These are phyloP conservation scores for Agrilus biguttatus DNA, from an alignment of 2,888 invertebrate genomes.

Conservation along the genomic window DNA sequence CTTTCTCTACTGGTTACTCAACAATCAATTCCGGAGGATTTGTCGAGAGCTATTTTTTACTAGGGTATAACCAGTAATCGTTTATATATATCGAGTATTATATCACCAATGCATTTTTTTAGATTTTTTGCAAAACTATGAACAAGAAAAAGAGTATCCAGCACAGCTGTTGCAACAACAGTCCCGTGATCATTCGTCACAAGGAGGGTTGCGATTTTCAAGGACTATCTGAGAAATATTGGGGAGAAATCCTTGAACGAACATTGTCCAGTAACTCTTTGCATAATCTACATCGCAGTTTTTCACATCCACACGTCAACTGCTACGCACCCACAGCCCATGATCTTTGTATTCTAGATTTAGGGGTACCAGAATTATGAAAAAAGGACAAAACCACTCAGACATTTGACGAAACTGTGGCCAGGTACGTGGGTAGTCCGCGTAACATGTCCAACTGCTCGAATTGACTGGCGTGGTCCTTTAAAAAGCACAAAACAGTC, in stretches of 20 bases:
- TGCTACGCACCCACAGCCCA: slow-evolving; percentile 25
- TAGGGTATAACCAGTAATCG: slow-evolving; percentile 42
- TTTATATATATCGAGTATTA: slow-evolving; percentile 1
- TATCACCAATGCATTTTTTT: slow-evolving; percentile 9
- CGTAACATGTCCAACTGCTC: slow-evolving; percentile 21
- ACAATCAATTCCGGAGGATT: slow-evolving; percentile 71
- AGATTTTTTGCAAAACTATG: slow-evolving; percentile 23
- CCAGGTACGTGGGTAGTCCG: slow-evolving; percentile 26
- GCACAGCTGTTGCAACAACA: slow-evolving; percentile 22
- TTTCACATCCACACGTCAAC: slow-evolving; percentile 20
- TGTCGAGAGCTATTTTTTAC: slow-evolving; percentile 61
- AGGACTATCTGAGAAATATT: slow-evolving; percentile 40
- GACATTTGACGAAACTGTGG: slow-evolving; percentile 22
- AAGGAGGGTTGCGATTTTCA: slow-evolving; percentile 36
- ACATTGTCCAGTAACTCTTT: slow-evolving; percentile 63
- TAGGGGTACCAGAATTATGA: slow-evolving; percentile 31
- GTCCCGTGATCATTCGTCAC: slow-evolving; percentile 17
- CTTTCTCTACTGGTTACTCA: slow-evolving; percentile 76
- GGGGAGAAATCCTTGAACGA: slow-evolving; percentile 58
- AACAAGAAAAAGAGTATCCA: slow-evolving; percentile 15
- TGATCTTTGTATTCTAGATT: slow-evolving; percentile 26
- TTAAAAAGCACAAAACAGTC: background rate
- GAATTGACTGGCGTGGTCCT: slow-evolving; percentile 15
- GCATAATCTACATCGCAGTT: slow-evolving; percentile 38
- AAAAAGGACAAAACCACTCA: slow-evolving; percentile 32